These are phyloP conservation scores for Apoderus coryli DNA, from an alignment of 2,888 invertebrate genomes.

Conservation along the genomic window DNA sequence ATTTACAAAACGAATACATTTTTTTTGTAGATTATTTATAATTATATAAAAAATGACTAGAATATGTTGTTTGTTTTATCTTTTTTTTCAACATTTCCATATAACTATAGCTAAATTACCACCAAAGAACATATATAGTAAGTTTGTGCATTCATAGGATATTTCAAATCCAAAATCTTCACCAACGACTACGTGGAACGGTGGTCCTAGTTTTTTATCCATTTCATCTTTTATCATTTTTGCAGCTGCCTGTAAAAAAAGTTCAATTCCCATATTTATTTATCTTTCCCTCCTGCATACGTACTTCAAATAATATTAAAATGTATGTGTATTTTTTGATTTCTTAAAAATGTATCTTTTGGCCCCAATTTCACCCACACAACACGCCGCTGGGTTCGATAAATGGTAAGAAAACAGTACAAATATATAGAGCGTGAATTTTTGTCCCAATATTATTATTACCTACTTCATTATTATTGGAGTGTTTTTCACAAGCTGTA, in stretches of 20 bases:
- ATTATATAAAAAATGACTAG: no score
- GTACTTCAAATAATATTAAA: no score
- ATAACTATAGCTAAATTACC: conserved; percentile 79
- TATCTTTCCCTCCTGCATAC: no score
- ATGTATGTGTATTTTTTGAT: no score
- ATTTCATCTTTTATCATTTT: conserved; percentile 85
- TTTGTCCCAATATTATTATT: neutral
- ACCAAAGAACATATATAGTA: conserved; percentile 80
- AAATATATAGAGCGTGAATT: no score
- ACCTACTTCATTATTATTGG: conserved; percentile 66
- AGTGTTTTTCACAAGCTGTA: conserved; percentile 85
- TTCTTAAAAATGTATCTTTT: no score
- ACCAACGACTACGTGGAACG: conserved; percentile 92
- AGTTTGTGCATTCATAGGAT: conserved; percentile 77
- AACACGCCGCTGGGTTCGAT: no score
- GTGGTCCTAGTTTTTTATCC: conserved; percentile 91
- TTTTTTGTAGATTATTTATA: no score
- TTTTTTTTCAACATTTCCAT: conserved; percentile 62
- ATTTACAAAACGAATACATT: no score
- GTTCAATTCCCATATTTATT: no score
- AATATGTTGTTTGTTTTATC: neutral
- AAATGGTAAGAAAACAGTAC: no score
- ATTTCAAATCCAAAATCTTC: conserved; percentile 91
- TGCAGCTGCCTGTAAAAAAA: conserved; percentile 58
- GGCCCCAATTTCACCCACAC: no score